Conservation (phyloP, 2,888 invertebrate genomes). For the Nudaria mundana region DNA sequence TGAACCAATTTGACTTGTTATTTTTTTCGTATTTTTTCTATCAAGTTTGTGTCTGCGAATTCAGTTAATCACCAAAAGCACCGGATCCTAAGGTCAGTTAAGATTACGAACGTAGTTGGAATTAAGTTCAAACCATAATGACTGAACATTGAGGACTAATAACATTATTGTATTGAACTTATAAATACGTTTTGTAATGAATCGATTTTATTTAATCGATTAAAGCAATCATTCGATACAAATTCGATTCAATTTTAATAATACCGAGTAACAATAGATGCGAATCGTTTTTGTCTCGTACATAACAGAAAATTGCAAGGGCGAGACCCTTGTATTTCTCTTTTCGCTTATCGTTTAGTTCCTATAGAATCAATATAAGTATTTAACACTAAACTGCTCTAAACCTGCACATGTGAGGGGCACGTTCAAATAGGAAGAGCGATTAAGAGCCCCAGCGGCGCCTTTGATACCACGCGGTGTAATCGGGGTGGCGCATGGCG, state of each 20-base stretch:
- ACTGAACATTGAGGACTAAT: too few relatives aligned
- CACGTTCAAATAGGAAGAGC: constrained; percentile 25
- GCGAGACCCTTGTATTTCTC: constrained; percentile 9
- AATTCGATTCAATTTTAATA: background rate
- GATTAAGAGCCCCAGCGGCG: constrained; percentile 34
- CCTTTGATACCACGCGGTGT: constrained; percentile 31
- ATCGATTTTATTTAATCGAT: too few relatives aligned
- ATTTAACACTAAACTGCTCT: constrained; percentile 26
- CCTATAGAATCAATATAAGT: constrained; percentile 27
- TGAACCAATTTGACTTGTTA: too few relatives aligned
- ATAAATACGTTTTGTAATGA: too few relatives aligned
- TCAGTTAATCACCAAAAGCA: too few relatives aligned
- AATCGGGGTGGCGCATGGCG: constrained; percentile 29
- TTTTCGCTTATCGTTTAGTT: constrained; percentile 7
- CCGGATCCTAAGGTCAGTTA: too few relatives aligned
- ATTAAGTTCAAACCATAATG: too few relatives aligned
- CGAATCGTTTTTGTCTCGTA: constrained; percentile 2
- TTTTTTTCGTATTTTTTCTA: too few relatives aligned
- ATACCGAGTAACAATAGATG: constrained; percentile 5
- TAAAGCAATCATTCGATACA: background rate
- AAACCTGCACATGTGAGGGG: constrained; percentile 24
- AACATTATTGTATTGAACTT: too few relatives aligned
- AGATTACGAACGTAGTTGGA: too few relatives aligned
- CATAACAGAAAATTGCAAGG: constrained; percentile 8
- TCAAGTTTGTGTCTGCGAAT: too few relatives aligned